Conservation (phyloP, 2,113 vertebrate genomes). For the Cyphomyrus discorhynchus region DNA sequence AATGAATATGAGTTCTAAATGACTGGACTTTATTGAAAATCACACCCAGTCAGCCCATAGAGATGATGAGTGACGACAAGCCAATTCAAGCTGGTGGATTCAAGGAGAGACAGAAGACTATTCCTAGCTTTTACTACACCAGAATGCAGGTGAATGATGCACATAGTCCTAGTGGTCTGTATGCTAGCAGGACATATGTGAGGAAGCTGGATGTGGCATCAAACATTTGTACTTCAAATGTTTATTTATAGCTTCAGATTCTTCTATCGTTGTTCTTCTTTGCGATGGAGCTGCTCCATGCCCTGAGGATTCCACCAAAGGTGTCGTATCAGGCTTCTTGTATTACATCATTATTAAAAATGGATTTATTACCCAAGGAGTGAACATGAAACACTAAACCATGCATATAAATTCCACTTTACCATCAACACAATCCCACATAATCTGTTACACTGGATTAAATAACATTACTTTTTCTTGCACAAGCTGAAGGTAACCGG, state of each 20-base stretch:
- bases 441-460: background rate
- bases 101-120: background rate
- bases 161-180: background rate
- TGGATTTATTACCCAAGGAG: background rate
- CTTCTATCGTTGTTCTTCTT: background rate
- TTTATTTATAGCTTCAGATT: background rate
- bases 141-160: background rate
- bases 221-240: background rate
- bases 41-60: background rate
- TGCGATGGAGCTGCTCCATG: background rate
- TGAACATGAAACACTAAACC: background rate
- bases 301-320: background rate
- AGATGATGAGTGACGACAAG: background rate
- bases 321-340: background rate
- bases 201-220: background rate
- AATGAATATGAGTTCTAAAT: background rate
- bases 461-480: background rate
- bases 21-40: background rate
- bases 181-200: background rate
- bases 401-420: background rate
- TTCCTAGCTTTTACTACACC: background rate
- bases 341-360: background rate
- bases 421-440: background rate
- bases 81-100: background rate
- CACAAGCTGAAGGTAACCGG: background rate